These are phyloP conservation scores for Protosalanx chinensis DNA, from an alignment of 2,797 vertebrate species.

Conservation along the genomic window DNA sequence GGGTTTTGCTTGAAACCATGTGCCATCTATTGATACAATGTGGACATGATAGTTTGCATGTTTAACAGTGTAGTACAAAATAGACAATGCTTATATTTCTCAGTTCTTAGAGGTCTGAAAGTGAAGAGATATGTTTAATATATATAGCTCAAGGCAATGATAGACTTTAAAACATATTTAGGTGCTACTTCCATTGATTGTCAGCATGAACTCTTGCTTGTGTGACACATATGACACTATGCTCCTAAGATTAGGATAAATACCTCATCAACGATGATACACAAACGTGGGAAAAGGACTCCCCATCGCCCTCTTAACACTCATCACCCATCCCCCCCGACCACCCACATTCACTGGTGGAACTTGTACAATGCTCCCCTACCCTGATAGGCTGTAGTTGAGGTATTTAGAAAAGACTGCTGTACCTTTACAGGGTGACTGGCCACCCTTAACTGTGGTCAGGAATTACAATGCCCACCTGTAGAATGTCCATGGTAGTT, in stretches of 20 bases:
- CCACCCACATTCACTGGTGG: conserved; percentile 33
- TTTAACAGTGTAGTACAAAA: not conserved
- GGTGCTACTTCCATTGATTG: not conserved
- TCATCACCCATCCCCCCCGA: conserved; percentile 28
- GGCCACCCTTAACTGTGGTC: not conserved
- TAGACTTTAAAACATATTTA: not conserved
- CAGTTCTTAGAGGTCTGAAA: not conserved
- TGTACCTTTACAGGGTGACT: not conserved
- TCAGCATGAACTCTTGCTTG: not conserved
- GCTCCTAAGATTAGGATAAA: not conserved
- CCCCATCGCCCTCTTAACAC: conserved; percentile 17
- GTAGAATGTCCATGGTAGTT: conserved; percentile 61
- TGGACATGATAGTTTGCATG: not conserved
- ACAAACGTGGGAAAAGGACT: conserved; percentile 27
- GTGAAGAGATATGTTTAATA: not conserved
- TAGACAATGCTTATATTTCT: not conserved
- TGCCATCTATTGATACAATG: not conserved
- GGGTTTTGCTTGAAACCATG: not conserved
- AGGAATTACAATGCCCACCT: conserved; percentile 47
- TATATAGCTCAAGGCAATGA: not conserved
- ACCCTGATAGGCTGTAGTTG: conserved; percentile 17
- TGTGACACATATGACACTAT: not conserved
- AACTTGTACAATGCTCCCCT: conserved; percentile 26
- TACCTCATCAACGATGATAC: conserved; percentile 4
- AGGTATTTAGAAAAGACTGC: conserved; percentile 24